Base-by-base conservation (phyloP, 1,140 invertebrate species). In the Drosophila mauritiana region DNA sequence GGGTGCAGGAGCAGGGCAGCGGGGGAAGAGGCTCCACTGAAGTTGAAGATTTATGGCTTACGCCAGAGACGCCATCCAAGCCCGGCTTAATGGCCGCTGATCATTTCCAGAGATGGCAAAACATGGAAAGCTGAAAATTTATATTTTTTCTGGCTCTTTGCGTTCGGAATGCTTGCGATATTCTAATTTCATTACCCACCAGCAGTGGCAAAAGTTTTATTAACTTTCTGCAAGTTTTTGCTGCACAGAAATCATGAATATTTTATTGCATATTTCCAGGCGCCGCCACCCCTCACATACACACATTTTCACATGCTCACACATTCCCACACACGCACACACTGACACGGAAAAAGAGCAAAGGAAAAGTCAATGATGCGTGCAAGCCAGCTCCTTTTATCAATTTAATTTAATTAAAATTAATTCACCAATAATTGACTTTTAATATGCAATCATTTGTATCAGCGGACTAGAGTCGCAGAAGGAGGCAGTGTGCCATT, bases 391-490 rank as follows among this genome's bases (percentile, higher is more conserved):
- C 53, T 45, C 69, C 61, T 75, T 82, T 82, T 73, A 88, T 88
- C 78, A 82, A 82, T 86, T 73, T 73, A 58, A 86, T 86, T 86
- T 83, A 88, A 86, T 88, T 88, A 79, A 88, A 86, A 79, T 76
- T 79, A 83, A 80, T 86, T 88, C 49, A 73, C 55, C 83, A 83
- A 73, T 86, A 86, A 86, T 86, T 83, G 83, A 82, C 79, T 88
- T 83, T 88, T 88, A 79, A 86, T 88, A 88, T 73, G 76, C 83
- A 88, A 83, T 88, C 83, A 86, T 88, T 83, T 83, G 75, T 74
- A 65, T 68, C 64, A 56, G 31, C 31, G 65, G 51, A 40, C 59
- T 78, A 58, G 49, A 46, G 17, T 27, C 49, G 51, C 54, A 39
- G 31, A 48, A 68, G 34, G 53, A 52, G 53, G 31, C 45, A 7